Base-by-base conservation (phyloP, 2,888 invertebrate genomes). In the Campopleginae sp. region DNA sequence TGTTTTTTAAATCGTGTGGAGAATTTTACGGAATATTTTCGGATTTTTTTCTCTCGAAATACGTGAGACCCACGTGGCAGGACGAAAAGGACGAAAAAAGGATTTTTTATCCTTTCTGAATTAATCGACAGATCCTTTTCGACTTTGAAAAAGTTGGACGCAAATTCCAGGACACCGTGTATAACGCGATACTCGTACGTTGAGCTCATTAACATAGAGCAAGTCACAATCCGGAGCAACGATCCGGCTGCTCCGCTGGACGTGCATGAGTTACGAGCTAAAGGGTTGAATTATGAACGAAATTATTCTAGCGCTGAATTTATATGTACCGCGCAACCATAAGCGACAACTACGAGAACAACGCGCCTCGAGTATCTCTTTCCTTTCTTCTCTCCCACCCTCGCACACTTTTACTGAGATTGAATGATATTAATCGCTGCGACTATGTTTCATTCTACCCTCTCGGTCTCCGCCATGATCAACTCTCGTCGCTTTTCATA, bases 231-330 rank as follows among this genome's bases (percentile, higher is more conserved):
- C 84, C 79, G 84, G 85, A 86, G 74, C 85, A 85, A 86, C 84
- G 80, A 48, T 68, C 70, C 54, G 51, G 75, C 66, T 70, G 82
- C 58, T 31, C 78, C n/a, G n/a, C 61, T 74, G 78, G 72, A 83
- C 74, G 82, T 68, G 78, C 54, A 87, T 93, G 93, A 93, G 88
- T 93, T 92, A 93, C 90, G 90, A 89, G 90, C 83, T 87, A 92
- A 93, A 93, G 93, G 93, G 93, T 93, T 93, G 92, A 93, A 89
- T 93, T 93, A 93, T 93, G 91, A 90, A 88, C 89, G 89, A 89
- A 92, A 93, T 93, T 92, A 93, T 93, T 93, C 93, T 91, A 89
- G 89, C 91, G 90, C 88, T 90, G 91, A 92, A 93, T 93, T 93
- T 93, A 92, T 92, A 90, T 91, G 87, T 80, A 71, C 76, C 85